Base-by-base conservation (phyloP, 92 coral and sea anemone genomes). In the Bergia sp. region DNA sequence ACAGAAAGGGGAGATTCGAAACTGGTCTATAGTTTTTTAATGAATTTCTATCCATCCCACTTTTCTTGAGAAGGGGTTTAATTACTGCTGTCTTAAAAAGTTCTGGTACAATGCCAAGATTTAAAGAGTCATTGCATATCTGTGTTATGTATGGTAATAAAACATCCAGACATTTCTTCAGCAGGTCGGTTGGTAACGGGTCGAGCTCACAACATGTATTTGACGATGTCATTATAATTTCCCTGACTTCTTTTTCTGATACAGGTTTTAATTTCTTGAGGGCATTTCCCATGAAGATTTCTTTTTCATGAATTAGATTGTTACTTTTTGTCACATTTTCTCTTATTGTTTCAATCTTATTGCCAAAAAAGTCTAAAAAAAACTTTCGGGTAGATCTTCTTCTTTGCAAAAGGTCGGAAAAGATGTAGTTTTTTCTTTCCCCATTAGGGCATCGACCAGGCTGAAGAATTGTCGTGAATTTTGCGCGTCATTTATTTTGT, bases 121-220 rank as follows among this genome's bases (percentile, higher is more conserved):
- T 21, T 5, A 72, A 21, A 5, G 76, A 72, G 11, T 72, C 76
- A 72, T 72, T 72, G 11, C 11, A 5, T 72, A 72, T 72, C 38
- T 5, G 11, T 5, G 76, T 72, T 5, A 36, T 72, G 76, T 72
- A 72, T 72, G 76, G 76, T 72, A 72, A 21, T 5, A 72, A 5
- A 72, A 21, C 11, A 72, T 72, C 37, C 11, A 72, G 76, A 72
- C 76, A 72, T 5, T 21, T 72, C 76, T 72, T 21, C 38, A 72
- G 76, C 76, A 72, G 76, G 76, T 72, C 38, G 76, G 76, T 72
- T 72, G 76, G 76, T 72, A 72, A 18, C 37, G 39, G 76, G 76
- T 72, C 76, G 37, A 72, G 76, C 76, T 72, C 76, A 72, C 76
- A 72, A 72, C 37, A 3, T 72, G 7, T 72, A 72, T 72, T 72